These are phyloP conservation scores for Sciurus vulgaris DNA, from an alignment of 2,797 vertebrate species.

Conservation along the genomic window DNA sequence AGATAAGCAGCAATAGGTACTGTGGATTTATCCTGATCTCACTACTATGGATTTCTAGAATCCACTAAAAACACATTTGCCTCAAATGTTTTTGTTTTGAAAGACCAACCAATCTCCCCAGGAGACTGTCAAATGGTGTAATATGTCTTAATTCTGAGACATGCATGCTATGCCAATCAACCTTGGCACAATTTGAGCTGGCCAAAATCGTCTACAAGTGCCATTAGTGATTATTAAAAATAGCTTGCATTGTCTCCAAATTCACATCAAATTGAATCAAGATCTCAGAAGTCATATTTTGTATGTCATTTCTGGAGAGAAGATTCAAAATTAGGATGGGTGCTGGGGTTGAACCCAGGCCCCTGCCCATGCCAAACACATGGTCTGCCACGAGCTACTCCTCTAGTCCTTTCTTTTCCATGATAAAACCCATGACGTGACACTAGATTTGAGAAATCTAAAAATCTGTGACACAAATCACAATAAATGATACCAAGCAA, in stretches of 20 bases:
- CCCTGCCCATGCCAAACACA: neutral
- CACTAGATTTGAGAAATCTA: neutral
- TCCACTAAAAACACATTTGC: neutral
- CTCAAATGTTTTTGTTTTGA: neutral
- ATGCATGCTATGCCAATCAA: neutral
- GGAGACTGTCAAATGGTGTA: neutral
- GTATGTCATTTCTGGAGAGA: neutral
- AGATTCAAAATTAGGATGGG: constrained; percentile 23
- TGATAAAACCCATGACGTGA: neutral
- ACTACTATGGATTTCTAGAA: neutral
- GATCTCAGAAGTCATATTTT: neutral
- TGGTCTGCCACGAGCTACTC: too few species aligned
- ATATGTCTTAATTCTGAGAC: neutral
- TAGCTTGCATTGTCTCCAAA: neutral
- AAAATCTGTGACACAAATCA: neutral
- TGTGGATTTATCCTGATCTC: neutral
- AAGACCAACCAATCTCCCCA: neutral
- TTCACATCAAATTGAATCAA: neutral
- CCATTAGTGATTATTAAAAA: neutral
- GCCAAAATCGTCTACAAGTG: neutral
- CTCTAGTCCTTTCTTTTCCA: too few species aligned
- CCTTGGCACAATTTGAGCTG: neutral
- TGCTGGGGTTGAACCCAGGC: neutral
- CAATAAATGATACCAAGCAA: neutral
- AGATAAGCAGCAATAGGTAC: neutral